Conservation (phyloP, 2,888 invertebrate species). For the Acleris holmiana region DNA sequence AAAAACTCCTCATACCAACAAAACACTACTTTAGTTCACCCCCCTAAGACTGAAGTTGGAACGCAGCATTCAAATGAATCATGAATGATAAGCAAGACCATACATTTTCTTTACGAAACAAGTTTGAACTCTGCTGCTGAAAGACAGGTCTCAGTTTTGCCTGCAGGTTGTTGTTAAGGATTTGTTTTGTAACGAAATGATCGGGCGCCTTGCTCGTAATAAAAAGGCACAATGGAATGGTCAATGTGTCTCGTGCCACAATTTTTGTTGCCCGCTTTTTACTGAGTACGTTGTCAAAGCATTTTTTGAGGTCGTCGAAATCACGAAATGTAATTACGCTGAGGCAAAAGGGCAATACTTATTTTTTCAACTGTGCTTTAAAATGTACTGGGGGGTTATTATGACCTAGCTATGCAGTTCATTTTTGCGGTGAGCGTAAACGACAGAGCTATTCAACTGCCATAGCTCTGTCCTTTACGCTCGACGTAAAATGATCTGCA, state of each 20-base stretch:
- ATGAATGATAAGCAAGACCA: conserved; percentile 42
- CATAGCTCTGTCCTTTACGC: too few relatives aligned
- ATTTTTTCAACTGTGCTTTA: too few relatives aligned
- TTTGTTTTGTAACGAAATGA: conserved; percentile 67
- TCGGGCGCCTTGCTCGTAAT: conserved; percentile 60
- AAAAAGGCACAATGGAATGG: conserved; percentile 72
- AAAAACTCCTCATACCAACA: conserved; percentile 44
- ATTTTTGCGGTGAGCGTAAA: too few relatives aligned
- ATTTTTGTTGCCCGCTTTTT: conserved; percentile 62
- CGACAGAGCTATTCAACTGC: too few relatives aligned
- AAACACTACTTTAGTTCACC: conserved; percentile 43
- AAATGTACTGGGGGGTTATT: neutral
- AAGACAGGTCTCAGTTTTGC: conserved; percentile 36
- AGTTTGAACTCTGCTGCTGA: conserved; percentile 37
- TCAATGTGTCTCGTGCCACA: conserved; percentile 80
- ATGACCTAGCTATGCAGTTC: too few relatives aligned
- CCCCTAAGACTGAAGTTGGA: conserved; percentile 30
- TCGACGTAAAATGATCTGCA: too few relatives aligned
- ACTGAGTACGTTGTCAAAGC: conserved; percentile 43
- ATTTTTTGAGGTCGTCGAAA: conserved; percentile 61
- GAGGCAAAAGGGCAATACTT: neutral
- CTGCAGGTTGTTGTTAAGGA: conserved; percentile 41
- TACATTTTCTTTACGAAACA: conserved; percentile 28
- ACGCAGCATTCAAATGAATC: conserved; percentile 37
- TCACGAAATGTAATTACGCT: conserved; percentile 49